Conservation (phyloP, 1,140 invertebrate genomes). For the Megathymus violae region DNA sequence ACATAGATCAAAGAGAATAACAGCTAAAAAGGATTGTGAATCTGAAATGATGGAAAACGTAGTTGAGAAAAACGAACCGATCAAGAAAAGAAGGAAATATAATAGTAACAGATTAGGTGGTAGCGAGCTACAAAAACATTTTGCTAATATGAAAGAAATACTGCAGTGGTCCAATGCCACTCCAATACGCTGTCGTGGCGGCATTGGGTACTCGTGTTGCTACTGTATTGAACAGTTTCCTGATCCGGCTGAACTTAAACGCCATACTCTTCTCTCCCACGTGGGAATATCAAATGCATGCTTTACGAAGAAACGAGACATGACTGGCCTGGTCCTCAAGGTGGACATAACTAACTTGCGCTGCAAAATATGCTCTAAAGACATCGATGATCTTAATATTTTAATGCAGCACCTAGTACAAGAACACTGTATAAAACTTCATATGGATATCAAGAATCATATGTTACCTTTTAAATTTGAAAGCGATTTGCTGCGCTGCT, state of each 20-base stretch:
- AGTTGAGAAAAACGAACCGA: slow-evolving; percentile 51
- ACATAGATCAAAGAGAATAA: not conserved
- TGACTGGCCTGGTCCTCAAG: slow-evolving; percentile 5
- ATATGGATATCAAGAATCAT: no score
- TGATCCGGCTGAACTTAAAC: slow-evolving; percentile 47
- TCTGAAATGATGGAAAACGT: not conserved
- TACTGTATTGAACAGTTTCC: slow-evolving; percentile 48
- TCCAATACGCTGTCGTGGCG: slow-evolving; percentile 40
- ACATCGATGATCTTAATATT: slow-evolving; percentile 2
- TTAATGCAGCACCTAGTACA: slow-evolving; percentile 8
- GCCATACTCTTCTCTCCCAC: slow-evolving; percentile 46
- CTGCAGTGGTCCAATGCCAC: slow-evolving; percentile 56
- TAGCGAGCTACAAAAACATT: slow-evolving; percentile 16
- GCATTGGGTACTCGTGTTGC: slow-evolving; percentile 49
- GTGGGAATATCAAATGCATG: slow-evolving; percentile 11
- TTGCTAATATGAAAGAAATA: slow-evolving; percentile 47
- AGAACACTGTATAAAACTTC: slow-evolving; percentile 9
- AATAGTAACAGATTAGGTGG: slow-evolving; percentile 12
- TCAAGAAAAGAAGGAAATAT: slow-evolving; percentile 13
- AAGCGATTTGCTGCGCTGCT: slow-evolving; percentile 1
- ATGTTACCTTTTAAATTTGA: slow-evolving; percentile 17
- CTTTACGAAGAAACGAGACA: slow-evolving; percentile 22
- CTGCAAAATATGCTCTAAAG: slow-evolving; percentile 40
- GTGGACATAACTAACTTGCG: slow-evolving; percentile 48
- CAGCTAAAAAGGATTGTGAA: slow-evolving; percentile 18